phyloP scores from a whole-genome alignment of 1,140 invertebrate species.

The Maconellicoccus hirsutus region DNA sequence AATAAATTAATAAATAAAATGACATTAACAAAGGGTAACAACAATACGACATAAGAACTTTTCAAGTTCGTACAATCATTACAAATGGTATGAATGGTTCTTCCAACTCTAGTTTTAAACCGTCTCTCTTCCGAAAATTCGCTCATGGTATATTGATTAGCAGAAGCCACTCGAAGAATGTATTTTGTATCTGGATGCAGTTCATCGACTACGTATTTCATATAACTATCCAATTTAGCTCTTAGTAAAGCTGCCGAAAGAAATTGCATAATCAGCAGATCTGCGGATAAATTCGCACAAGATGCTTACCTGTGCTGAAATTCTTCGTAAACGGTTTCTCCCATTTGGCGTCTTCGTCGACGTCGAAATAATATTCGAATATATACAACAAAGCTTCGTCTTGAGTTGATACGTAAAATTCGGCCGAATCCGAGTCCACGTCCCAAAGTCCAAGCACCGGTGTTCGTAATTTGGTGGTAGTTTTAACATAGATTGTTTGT shows the following conservation, averaged over 20 bases:
- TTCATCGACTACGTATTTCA: neutral
- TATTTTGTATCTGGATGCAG: neutral
- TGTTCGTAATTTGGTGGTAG: neutral
- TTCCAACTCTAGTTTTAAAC: neutral
- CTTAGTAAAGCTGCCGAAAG: neutral
- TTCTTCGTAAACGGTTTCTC: neutral
- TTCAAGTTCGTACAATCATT: neutral
- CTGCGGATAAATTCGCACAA: no score
- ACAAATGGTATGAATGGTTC: neutral
- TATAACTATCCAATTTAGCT: neutral
- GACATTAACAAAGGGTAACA: neutral
- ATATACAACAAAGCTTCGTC: neutral
- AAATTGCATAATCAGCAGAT: no score
- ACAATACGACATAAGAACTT: neutral
- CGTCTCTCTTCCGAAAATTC: neutral
- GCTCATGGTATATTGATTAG: neutral
- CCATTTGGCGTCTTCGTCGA: neutral
- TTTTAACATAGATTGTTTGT: neutral
- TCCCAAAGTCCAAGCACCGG: neutral
- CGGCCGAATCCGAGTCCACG: neutral
- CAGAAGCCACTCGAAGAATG: neutral
- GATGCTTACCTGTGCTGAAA: neutral
- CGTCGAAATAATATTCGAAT: constrained; percentile 12
- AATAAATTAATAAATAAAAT: no score
- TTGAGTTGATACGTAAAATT: neutral